These are phyloP conservation scores for Acanthaster planci DNA, from an alignment of 35 echinoderm and acorn worm species.

Conservation along the genomic window DNA sequence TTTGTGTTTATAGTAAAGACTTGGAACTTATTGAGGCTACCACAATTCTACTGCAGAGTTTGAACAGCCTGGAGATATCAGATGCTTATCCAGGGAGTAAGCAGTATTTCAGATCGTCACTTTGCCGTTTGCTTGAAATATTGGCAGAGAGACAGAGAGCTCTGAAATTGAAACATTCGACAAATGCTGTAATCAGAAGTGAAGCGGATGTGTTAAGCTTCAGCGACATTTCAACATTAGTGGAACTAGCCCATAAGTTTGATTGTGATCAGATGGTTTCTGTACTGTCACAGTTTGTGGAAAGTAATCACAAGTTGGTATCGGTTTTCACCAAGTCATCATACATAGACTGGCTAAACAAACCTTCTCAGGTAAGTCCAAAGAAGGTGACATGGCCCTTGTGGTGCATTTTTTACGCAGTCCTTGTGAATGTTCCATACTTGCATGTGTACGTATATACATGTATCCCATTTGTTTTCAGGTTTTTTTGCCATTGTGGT, in stretches of 20 bases:
- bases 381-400: too few species aligned
- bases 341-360: background rate
- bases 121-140: too few species aligned
- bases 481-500: too few species aligned
- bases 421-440: too few species aligned
- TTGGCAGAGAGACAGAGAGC: too few species aligned
- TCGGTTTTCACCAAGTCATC: background rate
- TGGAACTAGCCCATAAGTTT: slow-evolving; percentile 2
- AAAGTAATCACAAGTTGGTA: background rate
- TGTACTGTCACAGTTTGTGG: background rate
- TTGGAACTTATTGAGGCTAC: background rate
- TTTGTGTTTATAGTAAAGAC: background rate
- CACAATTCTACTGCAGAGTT: background rate
- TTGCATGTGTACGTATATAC: too few species aligned
- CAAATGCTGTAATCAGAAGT: background rate
- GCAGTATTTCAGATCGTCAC: background rate
- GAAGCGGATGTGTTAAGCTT: background rate
- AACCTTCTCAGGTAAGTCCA: background rate
- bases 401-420: too few species aligned
- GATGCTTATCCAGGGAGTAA: background rate
- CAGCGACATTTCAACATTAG: background rate
- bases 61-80: background rate
- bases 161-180: too few species aligned
- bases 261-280: background rate
- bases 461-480: too few species aligned